Evolutionary conservation across 1,140 invertebrate species (phyloP).

Genomic region (Spodoptera litura): DNA sequence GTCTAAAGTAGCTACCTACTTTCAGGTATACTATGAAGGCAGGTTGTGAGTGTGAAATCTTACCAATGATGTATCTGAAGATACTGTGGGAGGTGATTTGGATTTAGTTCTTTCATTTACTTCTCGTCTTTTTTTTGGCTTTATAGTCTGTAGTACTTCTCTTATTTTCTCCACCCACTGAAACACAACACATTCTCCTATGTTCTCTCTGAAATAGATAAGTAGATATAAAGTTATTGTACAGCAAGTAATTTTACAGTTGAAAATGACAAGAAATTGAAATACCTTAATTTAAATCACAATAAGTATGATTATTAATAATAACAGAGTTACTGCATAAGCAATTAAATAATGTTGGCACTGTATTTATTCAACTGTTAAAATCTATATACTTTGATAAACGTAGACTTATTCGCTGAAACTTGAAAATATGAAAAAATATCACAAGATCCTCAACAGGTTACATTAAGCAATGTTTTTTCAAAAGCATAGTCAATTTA

Average conservation of each 20-base stretch:
- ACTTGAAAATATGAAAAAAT: too few species aligned
- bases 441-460: background rate
- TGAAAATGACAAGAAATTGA: too few species aligned
- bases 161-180: conserved; percentile 92
- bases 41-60: too few species aligned
- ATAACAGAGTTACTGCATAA: too few species aligned
- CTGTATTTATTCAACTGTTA: background rate
- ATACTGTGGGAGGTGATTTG: too few species aligned
- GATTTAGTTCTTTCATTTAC: conserved; percentile 47
- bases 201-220: conserved; percentile 88
- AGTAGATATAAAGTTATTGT: background rate
- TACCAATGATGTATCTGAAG: too few species aligned
- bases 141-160: conserved; percentile 86
- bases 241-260: too few species aligned
- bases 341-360: background rate
- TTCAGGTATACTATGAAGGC: too few species aligned
- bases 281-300: background rate
- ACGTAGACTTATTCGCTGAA: too few species aligned
- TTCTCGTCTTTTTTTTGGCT: conserved; percentile 53
- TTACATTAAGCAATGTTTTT: too few species aligned
- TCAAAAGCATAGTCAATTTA: background rate
- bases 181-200: conserved; percentile 91
- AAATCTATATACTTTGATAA: too few species aligned
- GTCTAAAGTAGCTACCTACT: too few species aligned
- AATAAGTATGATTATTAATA: background rate